phyloP scores from a whole-genome alignment of 2,113 vertebrate genomes.

The Pollachius pollachius region DNA sequence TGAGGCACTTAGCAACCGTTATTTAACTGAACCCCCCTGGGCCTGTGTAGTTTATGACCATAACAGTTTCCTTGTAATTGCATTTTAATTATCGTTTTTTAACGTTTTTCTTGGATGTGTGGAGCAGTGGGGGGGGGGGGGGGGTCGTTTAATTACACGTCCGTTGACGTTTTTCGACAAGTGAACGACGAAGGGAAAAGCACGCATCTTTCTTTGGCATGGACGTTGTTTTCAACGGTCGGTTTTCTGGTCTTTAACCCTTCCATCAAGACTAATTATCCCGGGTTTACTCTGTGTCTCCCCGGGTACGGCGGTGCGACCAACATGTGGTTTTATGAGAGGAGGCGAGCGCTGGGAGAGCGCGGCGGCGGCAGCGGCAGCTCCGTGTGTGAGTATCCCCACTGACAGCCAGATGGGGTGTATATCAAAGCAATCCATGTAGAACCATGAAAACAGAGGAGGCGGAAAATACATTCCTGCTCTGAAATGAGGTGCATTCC shows the following conservation, averaged over 20 bases:
- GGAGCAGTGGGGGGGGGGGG: too few relatives aligned
- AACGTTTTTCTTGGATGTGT: too few relatives aligned
- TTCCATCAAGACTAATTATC: conserved; percentile 63
- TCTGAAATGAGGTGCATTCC: conserved; percentile 57
- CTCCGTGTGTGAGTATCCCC: conserved; percentile 54
- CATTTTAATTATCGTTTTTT: too few relatives aligned
- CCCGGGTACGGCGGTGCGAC: conserved; percentile 24
- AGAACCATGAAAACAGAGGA: conserved; percentile 68
- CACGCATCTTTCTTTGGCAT: too few relatives aligned
- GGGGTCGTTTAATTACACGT: too few relatives aligned
- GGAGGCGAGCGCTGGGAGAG: conserved; percentile 11
- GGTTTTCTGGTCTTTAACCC: conserved; percentile 32
- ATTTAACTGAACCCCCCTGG: too few relatives aligned
- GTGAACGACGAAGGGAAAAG: too few relatives aligned
- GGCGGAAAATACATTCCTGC: conserved; percentile 54
- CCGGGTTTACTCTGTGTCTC: conserved; percentile 25
- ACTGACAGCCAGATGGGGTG: conserved; percentile 61
- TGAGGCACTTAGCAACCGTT: too few relatives aligned
- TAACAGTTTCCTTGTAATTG: too few relatives aligned
- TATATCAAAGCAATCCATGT: conserved; percentile 66
- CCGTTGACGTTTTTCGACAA: too few relatives aligned
- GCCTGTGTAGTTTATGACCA: too few relatives aligned
- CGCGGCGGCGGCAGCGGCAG: conserved; percentile 29
- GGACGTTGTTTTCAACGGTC: neutral
- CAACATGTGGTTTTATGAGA: too few relatives aligned